These are phyloP conservation scores for Tragelaphus scriptus DNA, from an alignment of 2,113 vertebrate species.

Conservation along the genomic window DNA sequence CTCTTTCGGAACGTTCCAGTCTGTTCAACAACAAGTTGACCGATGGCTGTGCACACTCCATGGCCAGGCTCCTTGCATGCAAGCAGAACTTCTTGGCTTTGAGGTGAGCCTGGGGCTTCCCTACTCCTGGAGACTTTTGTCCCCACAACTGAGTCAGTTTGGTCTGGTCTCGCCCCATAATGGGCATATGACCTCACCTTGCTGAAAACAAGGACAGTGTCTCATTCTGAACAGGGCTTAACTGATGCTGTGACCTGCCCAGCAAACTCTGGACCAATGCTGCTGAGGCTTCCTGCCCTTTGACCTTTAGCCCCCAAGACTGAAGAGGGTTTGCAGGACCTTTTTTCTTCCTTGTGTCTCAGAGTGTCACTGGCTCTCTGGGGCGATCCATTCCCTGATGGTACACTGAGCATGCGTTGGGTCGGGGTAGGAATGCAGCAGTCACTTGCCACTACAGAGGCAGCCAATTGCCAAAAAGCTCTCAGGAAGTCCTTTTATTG, in stretches of 20 bases:
- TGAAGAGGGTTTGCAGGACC: not conserved
- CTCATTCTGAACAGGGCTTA: not conserved
- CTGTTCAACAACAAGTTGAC: constrained; percentile 91
- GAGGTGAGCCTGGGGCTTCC: constrained; percentile 74
- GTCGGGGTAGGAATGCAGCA: accelerated
- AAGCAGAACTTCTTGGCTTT: constrained; percentile 84
- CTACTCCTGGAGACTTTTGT: not conserved
- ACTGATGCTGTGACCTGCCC: not conserved
- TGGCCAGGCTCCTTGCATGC: constrained; percentile 81
- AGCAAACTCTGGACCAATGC: too few species aligned
- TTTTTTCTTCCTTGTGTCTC: not conserved
- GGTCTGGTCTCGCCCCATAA: not conserved
- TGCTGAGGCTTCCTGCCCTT: not conserved
- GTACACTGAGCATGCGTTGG: not conserved
- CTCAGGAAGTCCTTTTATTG: too few species aligned
- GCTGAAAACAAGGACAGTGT: not conserved
- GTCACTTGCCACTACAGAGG: not conserved
- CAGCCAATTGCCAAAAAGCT: not conserved
- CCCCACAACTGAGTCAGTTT: too few species aligned
- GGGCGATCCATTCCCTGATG: not conserved
- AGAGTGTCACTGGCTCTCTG: not conserved
- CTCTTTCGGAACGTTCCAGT: constrained; percentile 64
- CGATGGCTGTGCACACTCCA: constrained; percentile 79
- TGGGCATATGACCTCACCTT: not conserved
- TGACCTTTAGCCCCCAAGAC: not conserved